These are phyloP conservation scores for Yponomeuta sedellus DNA, from an alignment of 2,888 invertebrate species.

Conservation along the genomic window DNA sequence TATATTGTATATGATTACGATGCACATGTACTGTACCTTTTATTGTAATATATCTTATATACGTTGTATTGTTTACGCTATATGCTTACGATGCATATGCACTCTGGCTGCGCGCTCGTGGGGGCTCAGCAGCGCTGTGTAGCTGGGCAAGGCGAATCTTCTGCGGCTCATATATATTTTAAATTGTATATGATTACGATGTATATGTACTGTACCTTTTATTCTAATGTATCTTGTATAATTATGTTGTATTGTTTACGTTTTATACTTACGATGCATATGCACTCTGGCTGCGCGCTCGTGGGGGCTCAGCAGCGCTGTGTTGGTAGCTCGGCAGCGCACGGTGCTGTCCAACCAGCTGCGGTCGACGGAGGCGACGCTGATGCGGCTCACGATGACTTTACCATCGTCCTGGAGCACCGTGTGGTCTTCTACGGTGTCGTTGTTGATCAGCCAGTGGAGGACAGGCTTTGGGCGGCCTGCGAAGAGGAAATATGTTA, in stretches of 20 bases:
- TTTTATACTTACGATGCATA: constrained; percentile 83
- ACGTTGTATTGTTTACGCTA: background rate
- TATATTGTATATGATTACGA: too few relatives aligned
- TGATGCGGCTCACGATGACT: constrained; percentile 85
- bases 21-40: too few relatives aligned
- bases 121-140: too few relatives aligned
- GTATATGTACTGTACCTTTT: too few relatives aligned
- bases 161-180: too few relatives aligned
- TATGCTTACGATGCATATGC: constrained; percentile 86
- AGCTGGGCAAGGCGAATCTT: too few relatives aligned
- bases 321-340: constrained; percentile 90
- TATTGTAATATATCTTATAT: background rate
- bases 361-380: constrained; percentile 82
- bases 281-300: constrained; percentile 88
- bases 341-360: constrained; percentile 88
- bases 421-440: constrained; percentile 81
- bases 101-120: too few relatives aligned
- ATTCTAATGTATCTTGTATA: background rate
- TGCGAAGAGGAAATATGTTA: constrained; percentile 60
- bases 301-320: constrained; percentile 85
- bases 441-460: constrained; percentile 87
- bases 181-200: too few relatives aligned
- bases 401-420: constrained; percentile 80
- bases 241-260: background rate
- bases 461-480: constrained; percentile 88